Conservation (phyloP, 2,797 vertebrate genomes). For the Channallabes apus region DNA sequence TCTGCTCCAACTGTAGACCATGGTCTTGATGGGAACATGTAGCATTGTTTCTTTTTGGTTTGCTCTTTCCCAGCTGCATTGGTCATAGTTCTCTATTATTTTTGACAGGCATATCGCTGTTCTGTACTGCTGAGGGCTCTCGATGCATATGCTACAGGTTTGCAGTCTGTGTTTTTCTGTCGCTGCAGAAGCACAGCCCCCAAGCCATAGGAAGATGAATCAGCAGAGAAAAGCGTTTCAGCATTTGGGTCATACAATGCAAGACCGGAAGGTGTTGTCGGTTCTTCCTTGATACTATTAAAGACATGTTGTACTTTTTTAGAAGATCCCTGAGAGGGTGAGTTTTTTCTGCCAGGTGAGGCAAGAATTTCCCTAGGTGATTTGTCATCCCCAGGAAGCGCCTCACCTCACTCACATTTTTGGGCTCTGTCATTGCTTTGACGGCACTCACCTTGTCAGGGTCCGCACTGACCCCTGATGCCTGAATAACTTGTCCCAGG, state of each 20-base stretch:
- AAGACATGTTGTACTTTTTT: background rate
- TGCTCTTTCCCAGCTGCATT: background rate
- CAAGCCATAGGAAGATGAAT: too few species aligned
- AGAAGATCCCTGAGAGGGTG: background rate
- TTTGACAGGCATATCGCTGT: background rate
- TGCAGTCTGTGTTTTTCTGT: background rate
- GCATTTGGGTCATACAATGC: too few species aligned
- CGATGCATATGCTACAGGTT: slow-evolving; percentile 24
- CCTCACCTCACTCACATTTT: background rate
- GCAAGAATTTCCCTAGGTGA: too few species aligned
- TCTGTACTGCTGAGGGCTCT: slow-evolving; percentile 21
- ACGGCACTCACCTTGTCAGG: background rate
- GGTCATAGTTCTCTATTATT: slow-evolving; percentile 29
- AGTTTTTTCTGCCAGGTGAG: background rate
- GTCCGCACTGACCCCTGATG: background rate
- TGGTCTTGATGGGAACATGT: slow-evolving; percentile 22
- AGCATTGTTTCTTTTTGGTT: slow-evolving; percentile 10
- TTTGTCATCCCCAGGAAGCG: too few species aligned
- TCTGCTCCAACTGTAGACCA: slow-evolving; percentile 31
- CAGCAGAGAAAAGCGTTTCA: too few species aligned
- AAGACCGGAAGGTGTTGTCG: too few species aligned
- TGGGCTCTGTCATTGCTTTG: background rate
- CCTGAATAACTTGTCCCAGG: background rate
- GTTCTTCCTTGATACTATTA: background rate
- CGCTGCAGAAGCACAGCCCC: slow-evolving; percentile 12